A percentile compares a stretch with the other conserved stretches of the same genome.
Evolutionary conservation across 30 jellyfish, hydroid and myxozoan genomes (phyloP).

Genomic region (Hydractinia symbiolongicarpus): DNA sequence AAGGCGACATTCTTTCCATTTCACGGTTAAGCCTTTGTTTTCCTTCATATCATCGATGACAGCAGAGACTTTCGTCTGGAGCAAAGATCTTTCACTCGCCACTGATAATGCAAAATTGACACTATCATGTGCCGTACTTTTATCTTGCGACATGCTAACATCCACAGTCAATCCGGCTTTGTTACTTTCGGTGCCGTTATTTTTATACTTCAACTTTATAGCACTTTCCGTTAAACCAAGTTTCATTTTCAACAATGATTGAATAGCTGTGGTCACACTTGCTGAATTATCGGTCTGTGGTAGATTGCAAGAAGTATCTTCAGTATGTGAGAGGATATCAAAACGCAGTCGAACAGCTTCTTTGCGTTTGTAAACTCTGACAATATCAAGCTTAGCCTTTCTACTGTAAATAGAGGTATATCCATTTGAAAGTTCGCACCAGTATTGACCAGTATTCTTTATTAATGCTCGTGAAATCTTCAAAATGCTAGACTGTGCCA

Average conservation of each 20-base stretch:
- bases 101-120: conserved; percentile 38
- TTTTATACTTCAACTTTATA: background rate
- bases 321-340: conserved; percentile 1
- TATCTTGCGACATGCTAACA: conserved; percentile 13
- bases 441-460: conserved; percentile 51
- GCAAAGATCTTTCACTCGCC: conserved; percentile 32
- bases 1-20: background rate
- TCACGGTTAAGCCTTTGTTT: conserved; percentile 1
- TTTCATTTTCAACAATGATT: conserved; percentile 15
- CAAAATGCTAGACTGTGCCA: conserved; percentile 30
- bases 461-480: conserved; percentile 23
- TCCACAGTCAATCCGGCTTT: conserved; percentile 15
- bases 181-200: background rate
- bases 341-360: conserved; percentile 40
- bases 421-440: conserved; percentile 90
- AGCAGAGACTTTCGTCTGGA: conserved; percentile 29
- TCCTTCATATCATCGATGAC: conserved; percentile 16
- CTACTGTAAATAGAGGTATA: conserved; percentile 49
- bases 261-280: conserved; percentile 8
- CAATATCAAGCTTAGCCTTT: conserved; percentile 61
- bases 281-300: background rate
- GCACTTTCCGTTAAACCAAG: conserved; percentile 10
- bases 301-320: conserved; percentile 24
- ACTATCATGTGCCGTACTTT: background rate
- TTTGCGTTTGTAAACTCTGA: conserved; percentile 28